Evolutionary conservation across 2,888 invertebrate genomes (phyloP).

Genomic region (Eristalis intricaria): DNA sequence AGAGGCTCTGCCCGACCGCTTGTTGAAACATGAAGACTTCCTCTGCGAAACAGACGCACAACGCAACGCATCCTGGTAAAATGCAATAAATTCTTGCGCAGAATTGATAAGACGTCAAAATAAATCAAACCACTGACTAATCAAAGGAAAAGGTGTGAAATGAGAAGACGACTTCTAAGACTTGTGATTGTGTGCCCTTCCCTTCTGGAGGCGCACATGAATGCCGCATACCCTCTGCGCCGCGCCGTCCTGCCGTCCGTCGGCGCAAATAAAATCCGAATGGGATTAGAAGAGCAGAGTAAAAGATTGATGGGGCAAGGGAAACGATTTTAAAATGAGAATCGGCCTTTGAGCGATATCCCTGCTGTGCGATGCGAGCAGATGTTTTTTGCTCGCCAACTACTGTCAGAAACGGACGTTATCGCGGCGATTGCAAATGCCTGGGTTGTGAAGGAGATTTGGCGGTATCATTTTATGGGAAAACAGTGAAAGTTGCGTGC

Average conservation of each 20-base stretch:
- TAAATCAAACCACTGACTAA: slow-evolving; percentile 80
- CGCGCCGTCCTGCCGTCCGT: not conserved
- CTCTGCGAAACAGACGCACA: slow-evolving; percentile 24
- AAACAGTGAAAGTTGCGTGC: not conserved
- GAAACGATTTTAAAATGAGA: slow-evolving; percentile 22
- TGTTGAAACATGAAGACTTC: slow-evolving; percentile 37
- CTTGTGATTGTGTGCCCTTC: slow-evolving; percentile 14
- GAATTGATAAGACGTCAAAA: slow-evolving; percentile 81
- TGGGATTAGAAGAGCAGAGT: slow-evolving; percentile 20
- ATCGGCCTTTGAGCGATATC: slow-evolving; percentile 24
- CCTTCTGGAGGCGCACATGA: not conserved
- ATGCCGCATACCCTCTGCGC: not conserved
- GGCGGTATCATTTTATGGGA: not conserved
- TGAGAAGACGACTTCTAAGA: slow-evolving; percentile 55
- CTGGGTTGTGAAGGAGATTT: not conserved
- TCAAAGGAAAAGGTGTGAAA: slow-evolving; percentile 77
- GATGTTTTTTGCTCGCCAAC: slow-evolving; percentile 11
- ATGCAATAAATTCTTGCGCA: slow-evolving; percentile 80
- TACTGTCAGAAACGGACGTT: not conserved
- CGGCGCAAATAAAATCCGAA: not conserved
- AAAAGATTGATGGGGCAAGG: slow-evolving; percentile 7
- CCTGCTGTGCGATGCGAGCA: slow-evolving; percentile 6
- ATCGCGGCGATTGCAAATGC: not conserved
- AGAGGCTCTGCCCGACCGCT: slow-evolving; percentile 31
- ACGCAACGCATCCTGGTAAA: slow-evolving; percentile 54